Evolutionary conservation across 2,888 invertebrate genomes (phyloP).

Genomic region (Luperina nickerlii): DNA sequence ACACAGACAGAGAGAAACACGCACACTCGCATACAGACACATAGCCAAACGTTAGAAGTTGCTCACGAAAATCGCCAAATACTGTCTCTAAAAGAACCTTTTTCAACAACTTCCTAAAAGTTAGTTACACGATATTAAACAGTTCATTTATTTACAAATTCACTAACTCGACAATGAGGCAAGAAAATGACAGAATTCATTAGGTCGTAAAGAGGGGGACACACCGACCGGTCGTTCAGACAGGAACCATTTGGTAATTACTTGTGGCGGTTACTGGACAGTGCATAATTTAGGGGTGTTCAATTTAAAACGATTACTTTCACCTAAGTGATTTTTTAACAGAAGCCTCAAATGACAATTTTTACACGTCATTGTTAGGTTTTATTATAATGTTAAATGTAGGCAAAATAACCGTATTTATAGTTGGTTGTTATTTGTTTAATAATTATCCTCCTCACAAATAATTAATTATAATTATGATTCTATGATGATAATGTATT

Average conservation of each 20-base stretch:
- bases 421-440: background rate
- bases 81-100: background rate
- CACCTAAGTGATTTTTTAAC: background rate
- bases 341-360: background rate
- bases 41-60: background rate
- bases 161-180: slow-evolving; percentile 29
- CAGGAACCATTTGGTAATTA: slow-evolving; percentile 44
- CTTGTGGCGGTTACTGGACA: slow-evolving; percentile 26
- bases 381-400: background rate
- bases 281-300: slow-evolving; percentile 46
- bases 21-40: too few species aligned
- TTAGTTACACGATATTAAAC: slow-evolving; percentile 6
- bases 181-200: slow-evolving; percentile 29
- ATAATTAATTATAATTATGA: background rate
- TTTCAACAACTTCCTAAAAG: slow-evolving; percentile 5
- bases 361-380: too few species aligned
- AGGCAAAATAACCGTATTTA: background rate
- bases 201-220: slow-evolving; percentile 36
- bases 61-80: background rate
- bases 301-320: background rate
- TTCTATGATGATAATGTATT: background rate
- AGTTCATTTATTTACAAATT: slow-evolving; percentile 53
- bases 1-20: background rate
- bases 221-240: slow-evolving; percentile 24
- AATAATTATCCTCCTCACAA: background rate